Base-by-base conservation (phyloP, 1,140 invertebrate species). In the Ceratina calcarata region DNA sequence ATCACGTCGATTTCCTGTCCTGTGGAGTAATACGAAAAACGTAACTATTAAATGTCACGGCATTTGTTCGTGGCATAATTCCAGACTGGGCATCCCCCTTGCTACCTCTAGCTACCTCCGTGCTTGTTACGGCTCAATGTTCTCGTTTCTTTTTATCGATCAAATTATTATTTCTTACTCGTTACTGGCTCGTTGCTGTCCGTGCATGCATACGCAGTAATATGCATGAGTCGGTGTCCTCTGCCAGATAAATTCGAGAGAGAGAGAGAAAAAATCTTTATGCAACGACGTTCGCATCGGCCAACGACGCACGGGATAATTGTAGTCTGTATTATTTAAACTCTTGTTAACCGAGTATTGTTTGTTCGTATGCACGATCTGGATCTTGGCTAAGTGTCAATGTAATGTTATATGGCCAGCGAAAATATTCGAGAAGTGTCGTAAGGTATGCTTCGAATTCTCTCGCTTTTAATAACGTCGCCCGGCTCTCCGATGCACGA, bases 51-150 rank as follows among this genome's bases (percentile, higher is more conserved):
- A 81, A 81, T 75, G 66, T 70, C 74, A 62, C 37, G 18, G 60
- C 69, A 82, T 82, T 78, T 82, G 67, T 79, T 55, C 69, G 64
- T 82, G 62, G 69, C 77, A 82, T 82, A 71, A 73, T 82, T 68
- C 51, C 62, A 79, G 57, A 79, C 16, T 20, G 8, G 18, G 24
- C 37, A 62, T 78, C 51, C 60, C 62, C 22, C 22, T 67, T 18
- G 20, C 37, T 45, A 68, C 71, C 66, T 51, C 20, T 12, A 24
- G 7, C 15, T 61, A 18, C 8, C 32, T 65, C 45, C 64, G 45
- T 45, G 16, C 45, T 60, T 18, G 20, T 78, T 64, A 66, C 49
- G 37, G 32, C 62, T 73, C 64, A 13, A 71, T 65, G 32, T 32
- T 76, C 67, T 18, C 57, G 37, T 32, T 71, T 61, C 15, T n/a